Evolutionary conservation across 2,888 invertebrate species (phyloP), one percentile per base, ranked within the genome.

Genomic region (Nineta flava): DNA sequence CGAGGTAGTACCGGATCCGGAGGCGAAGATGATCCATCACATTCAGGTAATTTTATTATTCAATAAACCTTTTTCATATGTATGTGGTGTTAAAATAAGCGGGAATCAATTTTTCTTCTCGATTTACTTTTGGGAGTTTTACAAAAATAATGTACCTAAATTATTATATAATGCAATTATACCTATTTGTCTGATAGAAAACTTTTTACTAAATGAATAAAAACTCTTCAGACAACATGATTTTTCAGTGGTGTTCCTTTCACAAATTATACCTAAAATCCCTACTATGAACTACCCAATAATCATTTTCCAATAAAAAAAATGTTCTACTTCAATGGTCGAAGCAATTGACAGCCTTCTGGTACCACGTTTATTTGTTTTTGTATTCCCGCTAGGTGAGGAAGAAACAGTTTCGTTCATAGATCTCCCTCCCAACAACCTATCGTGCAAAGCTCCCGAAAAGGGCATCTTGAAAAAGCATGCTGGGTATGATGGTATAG

Each of bases 401-500:
- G 86, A 86, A 68, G 86, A 87, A 64, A 73, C 74, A 53, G 83
- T 86, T 60, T 83, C 86, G 51, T 86, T 87, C 69, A 84, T 87
- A 64, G 87, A 87, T 67, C 76, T 86, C 50, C 79, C 79, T 56
- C 77, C 80, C 53, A 85, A 83, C 69, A 82, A 79, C 61, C 75
- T 83, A 64, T 71, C 78, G 34, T 47, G 47, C 52, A 84, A 85
- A 66, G 72, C 84, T 57, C 86, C 87, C 59, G 90, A 91, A 71
- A 91, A 91, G 70, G 92, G 92, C 52, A 92, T 92, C 65, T 76
- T 92, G 62, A 92, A 92, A 76, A 91, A 90, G 70, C 80, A 81
- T 60, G 78, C 75, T 65, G 79, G 77, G 60, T 87, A 87, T 59
- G 83, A 87, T 58, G 81, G 83, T 58, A 79, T 83, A 59, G 74